Base-by-base conservation (phyloP, 2,797 vertebrate species). In the Staurois parvus region DNA sequence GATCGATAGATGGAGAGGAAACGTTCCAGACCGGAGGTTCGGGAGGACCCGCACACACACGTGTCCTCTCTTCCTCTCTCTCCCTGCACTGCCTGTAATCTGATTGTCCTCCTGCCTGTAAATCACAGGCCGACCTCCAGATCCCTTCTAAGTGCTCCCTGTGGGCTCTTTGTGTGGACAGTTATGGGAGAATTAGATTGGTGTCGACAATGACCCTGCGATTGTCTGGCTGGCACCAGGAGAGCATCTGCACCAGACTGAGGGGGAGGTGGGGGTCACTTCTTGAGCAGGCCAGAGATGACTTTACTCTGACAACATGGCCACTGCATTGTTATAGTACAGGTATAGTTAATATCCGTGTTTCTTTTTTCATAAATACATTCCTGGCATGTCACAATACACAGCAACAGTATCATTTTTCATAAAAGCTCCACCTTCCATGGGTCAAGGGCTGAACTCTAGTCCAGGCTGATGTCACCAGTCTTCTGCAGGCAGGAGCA, bases 1-100 rank as follows among this genome's bases (percentile, higher is more conserved):
- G 66, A 84, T 84, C 83, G 17, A 84, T 84, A 72, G 21, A 68
- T 37, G 48, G 29, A 75, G 19, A 84, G 73, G 82, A 84, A 83
- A 52, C n/a, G 56, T 77, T 21, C 48, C 75, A 70, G 75, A 72
- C 68, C 10, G 74, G 64, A 52, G 29, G 56, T 69, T 7, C 24
- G 45, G 40, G 5, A 32, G 78, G 37, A 45, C 26, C 21, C 19
- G 48, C 48, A 13, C 48, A 19, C 48, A 19, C 48, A 52, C 5
- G 17, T 42, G 40, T 42, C 40, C 40, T 42, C 42, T 28, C 45
- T 1, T 59, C 52, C 30, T 64, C 40, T 29, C 76, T 77, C 30
- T 64, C 40, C 62, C 76, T 77, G 52, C 21, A 42, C 34, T 28
- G 17, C 37, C 76, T 40, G 34, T 66, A 66, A 77, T 77, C 32